Evolutionary conservation across 2,888 invertebrate species (phyloP), one percentile per base, ranked within the genome.

Genomic region (Aphrophora alni): DNA sequence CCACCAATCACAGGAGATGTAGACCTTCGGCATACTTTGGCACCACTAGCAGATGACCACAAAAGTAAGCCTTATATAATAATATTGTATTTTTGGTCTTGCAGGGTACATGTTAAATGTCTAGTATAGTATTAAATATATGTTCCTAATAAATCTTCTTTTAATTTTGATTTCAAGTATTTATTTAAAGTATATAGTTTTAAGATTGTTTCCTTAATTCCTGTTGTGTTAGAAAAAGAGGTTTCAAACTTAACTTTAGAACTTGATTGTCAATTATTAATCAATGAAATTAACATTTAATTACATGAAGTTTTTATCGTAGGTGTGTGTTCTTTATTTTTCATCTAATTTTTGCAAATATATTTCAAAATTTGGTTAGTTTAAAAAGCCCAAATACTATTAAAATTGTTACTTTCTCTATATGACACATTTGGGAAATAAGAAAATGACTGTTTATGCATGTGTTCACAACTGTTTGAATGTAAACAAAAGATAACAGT

Each of bases 91-190:
- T 81, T 81, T 82, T 84, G 75, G 21, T 24, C 73, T 84, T 85
- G 59, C 85, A 85, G 85, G 59, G 74, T 59, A 21, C 2, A 71
- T 71, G 17, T 26, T 28, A 5, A n/a, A 68, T 68, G 69, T 27
- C 69, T 69, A 26, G 83, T 80, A 82, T 83, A 70, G 75, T 81
- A 75, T 82, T 86, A 85, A 86, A 86, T 84, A 84, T n/a, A n/a
- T 75, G 26, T 75, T 75, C 26, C 17, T 71, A 38, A 28, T 71
- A 38, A 25, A 17, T 71, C 3, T 71, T 78, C 28, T 44, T 21
- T 24, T 28, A 25, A 51, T 74, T 75, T 28, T 80, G 28, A 38
- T 68, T 73, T 38, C 21, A 73, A 21, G 59, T 59, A 59, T 59
- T 59, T 59, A 59, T 59, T 59, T 59, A 21, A 59, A 59, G n/a